Evolutionary conservation across 2,113 vertebrate genomes (phyloP).

Genomic region (Gallinago jamesoni): DNA sequence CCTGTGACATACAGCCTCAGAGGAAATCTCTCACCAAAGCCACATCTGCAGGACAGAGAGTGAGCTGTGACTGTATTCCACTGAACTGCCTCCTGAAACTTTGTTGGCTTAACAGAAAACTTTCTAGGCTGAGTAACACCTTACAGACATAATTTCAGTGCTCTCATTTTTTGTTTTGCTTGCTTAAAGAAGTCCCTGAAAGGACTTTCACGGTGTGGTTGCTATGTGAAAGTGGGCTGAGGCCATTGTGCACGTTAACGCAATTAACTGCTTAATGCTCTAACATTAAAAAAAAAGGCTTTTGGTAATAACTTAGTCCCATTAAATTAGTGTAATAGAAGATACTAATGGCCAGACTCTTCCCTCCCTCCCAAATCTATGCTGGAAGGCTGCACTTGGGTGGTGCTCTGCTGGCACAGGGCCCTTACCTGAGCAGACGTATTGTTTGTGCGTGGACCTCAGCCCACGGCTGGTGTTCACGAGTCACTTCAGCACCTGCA

Average conservation of each 20-base stretch:
- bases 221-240: not conserved
- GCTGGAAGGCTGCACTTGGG: not conserved
- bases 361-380: not conserved
- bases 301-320: not conserved
- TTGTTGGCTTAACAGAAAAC: not conserved
- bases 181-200: not conserved
- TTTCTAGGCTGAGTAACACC: not conserved
- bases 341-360: not conserved
- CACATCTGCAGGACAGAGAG: not conserved
- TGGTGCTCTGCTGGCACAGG: fast-evolving
- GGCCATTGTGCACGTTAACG: not conserved
- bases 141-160: not conserved
- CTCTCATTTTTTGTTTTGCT: not conserved
- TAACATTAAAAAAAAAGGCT: not conserved
- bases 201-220: not conserved
- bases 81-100: not conserved
- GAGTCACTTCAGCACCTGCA: not conserved
- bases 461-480: fast-evolving
- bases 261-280: not conserved
- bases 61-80: not conserved
- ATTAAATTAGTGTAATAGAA: not conserved
- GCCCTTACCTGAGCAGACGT: not conserved
- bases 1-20: not conserved
- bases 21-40: not conserved
- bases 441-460: not conserved